Evolutionary conservation across 1,140 invertebrate species (phyloP).

Genomic region (Lepidurus arcticus): DNA sequence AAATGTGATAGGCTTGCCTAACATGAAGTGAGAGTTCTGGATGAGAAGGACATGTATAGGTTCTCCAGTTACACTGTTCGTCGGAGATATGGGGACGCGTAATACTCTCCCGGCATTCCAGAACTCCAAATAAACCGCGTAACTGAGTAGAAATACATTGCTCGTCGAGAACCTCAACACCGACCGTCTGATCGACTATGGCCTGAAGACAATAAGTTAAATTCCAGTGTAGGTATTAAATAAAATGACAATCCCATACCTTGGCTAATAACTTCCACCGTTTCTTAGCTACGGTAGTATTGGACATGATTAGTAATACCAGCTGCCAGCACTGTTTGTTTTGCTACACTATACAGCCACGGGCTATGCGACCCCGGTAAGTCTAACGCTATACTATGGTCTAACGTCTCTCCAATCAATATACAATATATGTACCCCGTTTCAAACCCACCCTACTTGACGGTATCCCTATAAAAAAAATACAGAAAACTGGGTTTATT

Average conservation of each 20-base stretch:
- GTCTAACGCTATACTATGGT: too few relatives aligned
- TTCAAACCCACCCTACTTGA: too few relatives aligned
- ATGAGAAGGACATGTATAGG: slow-evolving; percentile 17
- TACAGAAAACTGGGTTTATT: too few relatives aligned
- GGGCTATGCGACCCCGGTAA: not conserved
- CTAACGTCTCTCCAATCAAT: too few relatives aligned
- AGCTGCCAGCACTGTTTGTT: not conserved
- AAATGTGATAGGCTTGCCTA: not conserved
- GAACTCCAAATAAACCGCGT: slow-evolving; percentile 12
- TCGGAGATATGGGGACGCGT: not conserved
- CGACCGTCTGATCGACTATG: not conserved
- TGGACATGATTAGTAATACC: not conserved
- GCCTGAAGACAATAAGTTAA: not conserved
- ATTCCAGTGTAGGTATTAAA: not conserved
- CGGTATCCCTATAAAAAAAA: too few relatives aligned
- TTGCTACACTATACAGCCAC: not conserved
- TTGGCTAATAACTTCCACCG: slow-evolving; percentile 33
- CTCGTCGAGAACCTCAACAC: not conserved
- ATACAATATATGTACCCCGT: too few relatives aligned
- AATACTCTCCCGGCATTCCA: not conserved
- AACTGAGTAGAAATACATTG: slow-evolving; percentile 15
- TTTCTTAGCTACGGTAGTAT: slow-evolving; percentile 24
- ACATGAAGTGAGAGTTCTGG: slow-evolving; percentile 19
- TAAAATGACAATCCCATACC: not conserved
- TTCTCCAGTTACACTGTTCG: slow-evolving; percentile 12